A percentile compares a stretch with the other conserved stretches of the same genome.
These are phyloP conservation scores for Apantesis nais DNA, from an alignment of 2,888 invertebrate species.

Conservation along the genomic window DNA sequence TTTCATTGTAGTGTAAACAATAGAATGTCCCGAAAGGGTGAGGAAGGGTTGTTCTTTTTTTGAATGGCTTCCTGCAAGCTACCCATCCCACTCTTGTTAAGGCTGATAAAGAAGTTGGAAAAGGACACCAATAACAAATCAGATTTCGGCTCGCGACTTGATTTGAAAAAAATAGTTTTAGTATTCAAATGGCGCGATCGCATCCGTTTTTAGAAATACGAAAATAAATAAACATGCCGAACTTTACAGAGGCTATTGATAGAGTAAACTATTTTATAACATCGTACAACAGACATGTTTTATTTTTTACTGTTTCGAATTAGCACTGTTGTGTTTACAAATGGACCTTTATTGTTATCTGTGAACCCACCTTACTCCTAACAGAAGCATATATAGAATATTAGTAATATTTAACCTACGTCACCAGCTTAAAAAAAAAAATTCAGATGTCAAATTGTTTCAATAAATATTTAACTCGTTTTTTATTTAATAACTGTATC, in stretches of 20 bases:
- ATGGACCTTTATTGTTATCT: slow-evolving; percentile 42
- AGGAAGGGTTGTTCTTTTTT: slow-evolving; percentile 85
- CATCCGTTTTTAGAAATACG: slow-evolving; percentile 82
- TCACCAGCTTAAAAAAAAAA: neutral
- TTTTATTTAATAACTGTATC: slow-evolving; percentile 41
- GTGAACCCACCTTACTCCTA: slow-evolving; percentile 5
- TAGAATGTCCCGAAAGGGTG: slow-evolving; percentile 79
- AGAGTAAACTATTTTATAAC: slow-evolving; percentile 78
- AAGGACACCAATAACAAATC: slow-evolving; percentile 57
- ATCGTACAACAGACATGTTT: slow-evolving; percentile 70
- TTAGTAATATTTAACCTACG: neutral
- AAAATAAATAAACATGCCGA: slow-evolving; percentile 73
- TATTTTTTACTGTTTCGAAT: slow-evolving; percentile 46
- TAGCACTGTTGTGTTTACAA: slow-evolving; percentile 44
- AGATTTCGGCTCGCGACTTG: slow-evolving; percentile 51
- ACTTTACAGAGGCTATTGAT: slow-evolving; percentile 65
- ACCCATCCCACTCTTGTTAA: slow-evolving; percentile 63
- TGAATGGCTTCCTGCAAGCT: slow-evolving; percentile 79
- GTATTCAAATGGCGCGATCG: slow-evolving; percentile 81
- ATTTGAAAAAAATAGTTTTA: slow-evolving; percentile 74
- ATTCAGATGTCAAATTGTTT: slow-evolving; percentile 44
- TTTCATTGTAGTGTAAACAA: slow-evolving; percentile 70
- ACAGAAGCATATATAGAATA: neutral
- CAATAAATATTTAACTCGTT: slow-evolving; percentile 36
- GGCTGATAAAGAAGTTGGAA: slow-evolving; percentile 42